Conservation (phyloP, 2,888 invertebrate genomes). For the Drosophila pegasa region DNA sequence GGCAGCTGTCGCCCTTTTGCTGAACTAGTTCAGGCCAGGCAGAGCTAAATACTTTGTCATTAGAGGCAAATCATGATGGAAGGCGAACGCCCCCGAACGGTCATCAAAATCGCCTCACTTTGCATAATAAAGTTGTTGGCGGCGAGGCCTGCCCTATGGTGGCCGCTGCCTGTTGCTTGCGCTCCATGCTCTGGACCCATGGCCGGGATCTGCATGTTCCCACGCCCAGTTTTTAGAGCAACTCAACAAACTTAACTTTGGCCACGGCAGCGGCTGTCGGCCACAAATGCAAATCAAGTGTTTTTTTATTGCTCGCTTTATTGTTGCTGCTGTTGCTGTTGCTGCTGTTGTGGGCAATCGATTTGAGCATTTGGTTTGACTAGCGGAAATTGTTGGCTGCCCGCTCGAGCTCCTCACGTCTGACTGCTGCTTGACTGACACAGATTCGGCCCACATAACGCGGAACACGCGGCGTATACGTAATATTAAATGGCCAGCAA, state of each 20-base stretch:
- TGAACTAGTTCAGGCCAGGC: constrained; percentile 20
- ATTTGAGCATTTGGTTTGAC: constrained; percentile 32
- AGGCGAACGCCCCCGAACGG: constrained; percentile 39
- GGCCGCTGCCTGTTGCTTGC: constrained; percentile 4
- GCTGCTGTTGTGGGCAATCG: constrained; percentile 34
- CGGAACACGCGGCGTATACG: constrained; percentile 43
- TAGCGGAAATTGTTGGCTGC: constrained; percentile 44
- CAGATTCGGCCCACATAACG: constrained; percentile 35
- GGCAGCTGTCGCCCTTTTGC: constrained; percentile 31
- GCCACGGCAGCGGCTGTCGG: not conserved
- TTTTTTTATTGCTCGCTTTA: constrained; percentile 60
- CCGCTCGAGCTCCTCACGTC: not conserved
- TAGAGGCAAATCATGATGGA: constrained; percentile 70
- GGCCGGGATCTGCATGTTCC: constrained; percentile 37
- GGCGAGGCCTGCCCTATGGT: not conserved
- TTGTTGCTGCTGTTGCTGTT: constrained; percentile 21
- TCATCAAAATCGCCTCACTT: constrained; percentile 46
- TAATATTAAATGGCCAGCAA: constrained; percentile 23
- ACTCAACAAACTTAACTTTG: not conserved
- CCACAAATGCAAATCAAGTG: constrained; percentile 66
- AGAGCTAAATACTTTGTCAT: constrained; percentile 63
- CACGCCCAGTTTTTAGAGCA: constrained; percentile 45
- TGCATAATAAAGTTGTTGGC: constrained; percentile 60
- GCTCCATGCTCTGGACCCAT: constrained; percentile 23
- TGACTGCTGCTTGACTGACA: constrained; percentile 32